phyloP scores from a whole-genome alignment of 2,113 vertebrate species.

The Pygoscelis antarcticus region DNA sequence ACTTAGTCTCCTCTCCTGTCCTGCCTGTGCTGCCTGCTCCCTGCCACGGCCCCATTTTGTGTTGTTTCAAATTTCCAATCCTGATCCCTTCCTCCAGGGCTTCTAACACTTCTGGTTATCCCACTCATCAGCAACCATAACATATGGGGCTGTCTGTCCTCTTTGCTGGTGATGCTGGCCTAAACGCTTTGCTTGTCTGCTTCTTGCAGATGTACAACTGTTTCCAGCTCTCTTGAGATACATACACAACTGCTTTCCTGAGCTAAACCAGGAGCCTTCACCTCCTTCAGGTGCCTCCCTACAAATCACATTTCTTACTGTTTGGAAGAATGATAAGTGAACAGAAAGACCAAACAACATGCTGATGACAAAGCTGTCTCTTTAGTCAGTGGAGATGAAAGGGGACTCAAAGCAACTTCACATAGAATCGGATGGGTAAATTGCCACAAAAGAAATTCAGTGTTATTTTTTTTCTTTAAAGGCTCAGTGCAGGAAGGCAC shows the following conservation, averaged over 20 bases:
- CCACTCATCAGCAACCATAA: background rate
- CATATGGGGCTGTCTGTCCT: background rate
- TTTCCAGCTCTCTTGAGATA: background rate
- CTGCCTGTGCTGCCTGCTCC: background rate
- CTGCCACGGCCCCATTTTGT: accelerated
- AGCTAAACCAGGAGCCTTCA: conserved; percentile 7
- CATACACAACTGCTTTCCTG: background rate
- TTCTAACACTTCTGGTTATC: background rate
- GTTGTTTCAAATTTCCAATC: background rate
- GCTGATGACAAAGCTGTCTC: background rate
- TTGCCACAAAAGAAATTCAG: background rate
- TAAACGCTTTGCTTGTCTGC: background rate
- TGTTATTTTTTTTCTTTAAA: background rate
- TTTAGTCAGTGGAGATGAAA: background rate
- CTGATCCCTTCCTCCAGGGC: background rate
- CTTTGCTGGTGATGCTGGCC: background rate
- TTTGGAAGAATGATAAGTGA: background rate
- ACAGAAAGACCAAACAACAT: background rate
- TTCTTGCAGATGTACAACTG: background rate
- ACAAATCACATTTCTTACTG: background rate
- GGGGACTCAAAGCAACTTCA: background rate
- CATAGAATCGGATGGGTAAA: background rate
- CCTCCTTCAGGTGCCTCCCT: background rate
- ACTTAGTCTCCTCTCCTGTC: background rate
- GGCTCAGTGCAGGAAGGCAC: background rate